Evolutionary conservation across 2,888 invertebrate genomes (phyloP).

Genomic region (Blomia tropicalis): DNA sequence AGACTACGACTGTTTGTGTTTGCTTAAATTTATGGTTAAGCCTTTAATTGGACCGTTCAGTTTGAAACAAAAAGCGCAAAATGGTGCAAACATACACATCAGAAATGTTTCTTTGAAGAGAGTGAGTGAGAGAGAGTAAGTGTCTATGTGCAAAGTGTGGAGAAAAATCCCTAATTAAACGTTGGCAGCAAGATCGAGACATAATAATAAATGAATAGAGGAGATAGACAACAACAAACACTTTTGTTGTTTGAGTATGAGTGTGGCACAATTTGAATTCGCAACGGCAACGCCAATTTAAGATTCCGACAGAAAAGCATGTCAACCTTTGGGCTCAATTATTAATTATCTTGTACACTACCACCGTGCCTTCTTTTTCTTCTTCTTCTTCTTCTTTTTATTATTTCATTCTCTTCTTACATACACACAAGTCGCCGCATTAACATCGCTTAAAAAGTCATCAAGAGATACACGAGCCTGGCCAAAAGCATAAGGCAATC

Average conservation of each 20-base stretch:
- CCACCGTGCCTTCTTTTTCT: neutral
- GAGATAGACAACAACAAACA: neutral
- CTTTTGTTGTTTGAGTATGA: too few species aligned
- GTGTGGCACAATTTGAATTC: neutral
- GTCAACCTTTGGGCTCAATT: constrained; percentile 12
- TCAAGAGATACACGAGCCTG: constrained; percentile 8
- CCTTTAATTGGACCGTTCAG: constrained; percentile 5
- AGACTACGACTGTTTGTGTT: too few species aligned
- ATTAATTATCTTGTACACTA: constrained; percentile 6
- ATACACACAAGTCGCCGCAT: too few species aligned
- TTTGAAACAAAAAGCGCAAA: neutral
- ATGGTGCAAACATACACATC: neutral
- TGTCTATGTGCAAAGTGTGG: too few species aligned
- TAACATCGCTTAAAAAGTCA: constrained; percentile 15
- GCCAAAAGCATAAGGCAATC: neutral
- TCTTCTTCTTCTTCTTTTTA: too few species aligned
- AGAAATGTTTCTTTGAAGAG: too few species aligned
- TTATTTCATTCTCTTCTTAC: too few species aligned
- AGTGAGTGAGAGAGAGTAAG: too few species aligned
- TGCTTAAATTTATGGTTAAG: constrained; percentile 15
- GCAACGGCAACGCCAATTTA: neutral
- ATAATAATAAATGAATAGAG: constrained; percentile 7
- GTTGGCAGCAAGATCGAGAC: constrained; percentile 6
- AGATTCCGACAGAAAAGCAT: neutral
- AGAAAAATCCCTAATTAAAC: constrained; percentile 8